These are phyloP conservation scores for Penaeus chinensis DNA, from an alignment of 1,140 invertebrate species.

Conservation along the genomic window DNA sequence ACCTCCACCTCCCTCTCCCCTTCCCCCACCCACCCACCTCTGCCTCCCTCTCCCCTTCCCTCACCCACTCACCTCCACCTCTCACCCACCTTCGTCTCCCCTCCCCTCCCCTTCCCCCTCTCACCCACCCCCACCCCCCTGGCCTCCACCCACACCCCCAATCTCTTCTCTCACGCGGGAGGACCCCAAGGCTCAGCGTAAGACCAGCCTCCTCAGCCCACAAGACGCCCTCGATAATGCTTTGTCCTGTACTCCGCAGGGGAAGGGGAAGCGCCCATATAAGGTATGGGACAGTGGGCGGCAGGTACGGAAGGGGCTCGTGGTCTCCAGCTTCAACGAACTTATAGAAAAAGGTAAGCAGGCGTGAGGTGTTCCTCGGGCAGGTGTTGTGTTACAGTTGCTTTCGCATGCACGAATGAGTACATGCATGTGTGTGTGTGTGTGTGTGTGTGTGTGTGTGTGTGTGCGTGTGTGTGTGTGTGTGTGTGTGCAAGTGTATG, in stretches of 20 bases:
- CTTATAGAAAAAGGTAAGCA: slow-evolving; percentile 80
- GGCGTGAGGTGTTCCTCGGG: slow-evolving; percentile 34
- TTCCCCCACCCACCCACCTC: no score
- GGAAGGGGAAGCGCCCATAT: slow-evolving; percentile 91
- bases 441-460: neutral
- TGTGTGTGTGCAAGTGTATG: neutral
- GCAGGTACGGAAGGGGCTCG: slow-evolving; percentile 91
- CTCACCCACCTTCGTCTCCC: no score
- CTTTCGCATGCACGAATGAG: neutral
- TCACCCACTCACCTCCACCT: no score
- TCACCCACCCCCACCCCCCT: neutral
- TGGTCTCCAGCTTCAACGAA: slow-evolving; percentile 91
- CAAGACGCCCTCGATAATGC: neutral
- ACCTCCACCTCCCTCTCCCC: no score
- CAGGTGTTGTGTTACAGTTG: neutral
- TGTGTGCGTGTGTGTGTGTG: neutral
- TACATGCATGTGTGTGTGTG: neutral
- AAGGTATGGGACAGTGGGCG: slow-evolving; percentile 97
- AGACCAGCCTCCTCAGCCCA: neutral
- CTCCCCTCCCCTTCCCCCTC: no score
- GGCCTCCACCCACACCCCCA: neutral
- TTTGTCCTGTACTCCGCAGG: slow-evolving; percentile 37
- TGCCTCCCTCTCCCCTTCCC: no score
- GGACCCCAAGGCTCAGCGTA: neutral
- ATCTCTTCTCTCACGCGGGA: neutral